Percentiles rank a stretch among this genome's conserved stretches.
Evolutionary conservation across 2,888 invertebrate genomes (phyloP).

Genomic region (Nipponacmea schrenckii): DNA sequence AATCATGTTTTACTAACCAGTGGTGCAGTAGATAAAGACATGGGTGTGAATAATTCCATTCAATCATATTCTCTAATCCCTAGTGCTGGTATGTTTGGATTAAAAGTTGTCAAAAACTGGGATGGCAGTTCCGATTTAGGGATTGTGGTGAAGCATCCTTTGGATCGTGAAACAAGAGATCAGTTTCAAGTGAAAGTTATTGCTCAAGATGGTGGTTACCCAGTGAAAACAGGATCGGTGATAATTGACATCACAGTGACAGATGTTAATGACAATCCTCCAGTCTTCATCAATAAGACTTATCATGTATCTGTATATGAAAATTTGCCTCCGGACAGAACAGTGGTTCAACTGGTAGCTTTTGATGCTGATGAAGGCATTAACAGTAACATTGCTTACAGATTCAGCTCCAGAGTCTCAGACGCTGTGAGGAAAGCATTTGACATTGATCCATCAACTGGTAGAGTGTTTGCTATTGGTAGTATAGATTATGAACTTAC

Average conservation of each 20-base stretch:
- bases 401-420: slow-evolving; percentile 54
- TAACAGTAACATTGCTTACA: slow-evolving; percentile 74
- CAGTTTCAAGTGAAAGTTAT: slow-evolving; percentile 47
- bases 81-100: slow-evolving; percentile 44
- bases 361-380: slow-evolving; percentile 85
- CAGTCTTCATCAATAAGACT: slow-evolving; percentile 39
- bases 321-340: slow-evolving; percentile 38
- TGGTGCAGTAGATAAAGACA: slow-evolving; percentile 49
- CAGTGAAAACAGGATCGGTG: slow-evolving; percentile 46
- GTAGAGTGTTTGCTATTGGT: slow-evolving; percentile 82
- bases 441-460: slow-evolving; percentile 83
- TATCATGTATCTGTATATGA: slow-evolving; percentile 51
- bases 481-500: slow-evolving; percentile 86
- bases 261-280: slow-evolving; percentile 57
- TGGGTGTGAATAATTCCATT: slow-evolving; percentile 43
- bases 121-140: slow-evolving; percentile 53
- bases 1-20: slow-evolving; percentile 42
- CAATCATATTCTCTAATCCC: slow-evolving; percentile 43
- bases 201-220: slow-evolving; percentile 55
- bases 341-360: slow-evolving; percentile 76
- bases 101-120: slow-evolving; percentile 41
- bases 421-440: slow-evolving; percentile 44
- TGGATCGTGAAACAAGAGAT: slow-evolving; percentile 54
- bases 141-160: slow-evolving; percentile 43
- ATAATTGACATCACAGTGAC: slow-evolving; percentile 49